Percentiles rank a stretch among this genome's conserved stretches.
Evolutionary conservation across 2,113 vertebrate genomes (phyloP).

Genomic region (Xenus cinereus): DNA sequence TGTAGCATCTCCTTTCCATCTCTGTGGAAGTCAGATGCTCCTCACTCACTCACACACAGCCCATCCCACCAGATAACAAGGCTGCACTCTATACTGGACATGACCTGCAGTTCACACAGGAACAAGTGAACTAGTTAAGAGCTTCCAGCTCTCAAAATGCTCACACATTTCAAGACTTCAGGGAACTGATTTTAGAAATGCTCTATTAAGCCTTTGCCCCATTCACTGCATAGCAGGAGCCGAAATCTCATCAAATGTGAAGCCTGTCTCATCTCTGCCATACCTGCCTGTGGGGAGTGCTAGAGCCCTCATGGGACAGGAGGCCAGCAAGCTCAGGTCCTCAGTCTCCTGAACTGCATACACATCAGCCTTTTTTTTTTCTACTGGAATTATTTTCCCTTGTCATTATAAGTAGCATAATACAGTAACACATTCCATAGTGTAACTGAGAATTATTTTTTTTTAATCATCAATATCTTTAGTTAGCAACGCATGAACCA

Average conservation of each 20-base stretch:
- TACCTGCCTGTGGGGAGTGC: neutral
- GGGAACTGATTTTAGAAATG: neutral
- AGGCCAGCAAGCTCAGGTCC: neutral
- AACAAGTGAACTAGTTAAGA: neutral
- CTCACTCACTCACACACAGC: neutral
- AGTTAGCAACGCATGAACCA: neutral
- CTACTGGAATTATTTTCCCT: neutral
- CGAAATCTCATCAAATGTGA: neutral
- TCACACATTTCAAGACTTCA: neutral
- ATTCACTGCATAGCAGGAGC: neutral
- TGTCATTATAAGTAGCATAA: neutral
- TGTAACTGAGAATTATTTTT: neutral
- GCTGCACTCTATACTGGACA: neutral
- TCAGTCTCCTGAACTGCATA: neutral
- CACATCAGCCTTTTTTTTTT: neutral
- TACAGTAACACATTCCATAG: neutral
- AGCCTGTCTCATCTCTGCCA: neutral
- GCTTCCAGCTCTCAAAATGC: neutral
- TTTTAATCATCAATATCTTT: neutral
- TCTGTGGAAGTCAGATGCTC: neutral
- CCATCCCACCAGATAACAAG: neutral
- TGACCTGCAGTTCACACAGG: neutral
- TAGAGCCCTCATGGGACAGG: rapidly evolving
- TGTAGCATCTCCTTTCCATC: neutral
- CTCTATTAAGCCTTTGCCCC: neutral